These are phyloP conservation scores for Pica pica DNA, from an alignment of 2,113 vertebrate genomes.

Conservation along the genomic window DNA sequence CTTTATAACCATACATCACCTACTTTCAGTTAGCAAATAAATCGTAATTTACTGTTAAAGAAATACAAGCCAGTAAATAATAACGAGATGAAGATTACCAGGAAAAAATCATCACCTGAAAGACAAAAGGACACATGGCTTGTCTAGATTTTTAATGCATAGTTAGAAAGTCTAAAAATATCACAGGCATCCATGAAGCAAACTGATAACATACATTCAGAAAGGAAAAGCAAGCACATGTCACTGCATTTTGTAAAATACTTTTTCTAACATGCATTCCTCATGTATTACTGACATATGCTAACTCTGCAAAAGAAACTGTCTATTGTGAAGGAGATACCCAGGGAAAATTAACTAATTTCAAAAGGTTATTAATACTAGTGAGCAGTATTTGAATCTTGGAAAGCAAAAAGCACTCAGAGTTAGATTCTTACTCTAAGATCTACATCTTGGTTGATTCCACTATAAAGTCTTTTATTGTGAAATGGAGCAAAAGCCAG, in stretches of 20 bases:
- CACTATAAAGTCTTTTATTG: background rate
- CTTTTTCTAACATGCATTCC: rapidly evolving
- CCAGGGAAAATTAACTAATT: background rate
- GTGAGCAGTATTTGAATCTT: background rate
- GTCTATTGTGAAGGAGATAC: background rate
- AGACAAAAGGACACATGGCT: background rate
- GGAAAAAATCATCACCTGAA: background rate
- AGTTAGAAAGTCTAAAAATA: background rate
- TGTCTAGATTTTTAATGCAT: background rate
- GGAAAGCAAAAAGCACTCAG: background rate
- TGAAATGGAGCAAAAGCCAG: background rate
- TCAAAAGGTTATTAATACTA: background rate
- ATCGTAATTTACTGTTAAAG: background rate
- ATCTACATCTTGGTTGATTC: background rate
- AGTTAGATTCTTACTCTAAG: background rate
- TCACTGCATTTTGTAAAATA: background rate
- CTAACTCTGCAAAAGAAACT: background rate
- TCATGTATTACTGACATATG: background rate
- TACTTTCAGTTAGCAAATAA: background rate
- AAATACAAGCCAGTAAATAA: background rate
- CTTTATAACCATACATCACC: background rate
- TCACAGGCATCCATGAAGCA: background rate
- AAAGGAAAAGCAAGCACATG: background rate
- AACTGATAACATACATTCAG: background rate
- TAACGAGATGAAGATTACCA: background rate